These are phyloP conservation scores for Trichopoda pennipes DNA, from an alignment of 2,888 invertebrate species.

Conservation along the genomic window DNA sequence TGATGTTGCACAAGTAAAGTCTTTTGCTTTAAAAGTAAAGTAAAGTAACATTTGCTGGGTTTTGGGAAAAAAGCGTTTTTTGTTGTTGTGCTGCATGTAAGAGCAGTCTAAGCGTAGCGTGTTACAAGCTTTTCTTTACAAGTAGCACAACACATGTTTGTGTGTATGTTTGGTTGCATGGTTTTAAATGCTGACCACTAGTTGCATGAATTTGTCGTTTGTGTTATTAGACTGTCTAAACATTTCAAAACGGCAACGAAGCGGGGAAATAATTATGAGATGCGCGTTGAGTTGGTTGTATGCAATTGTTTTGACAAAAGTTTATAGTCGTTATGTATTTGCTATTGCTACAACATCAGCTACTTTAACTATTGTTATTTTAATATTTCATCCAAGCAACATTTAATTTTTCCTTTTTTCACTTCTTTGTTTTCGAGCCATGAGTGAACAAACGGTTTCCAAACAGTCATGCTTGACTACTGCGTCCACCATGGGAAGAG, in stretches of 20 bases:
- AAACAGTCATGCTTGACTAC: slow-evolving; percentile 62
- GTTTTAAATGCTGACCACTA: slow-evolving; percentile 55
- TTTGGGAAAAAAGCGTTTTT: slow-evolving; percentile 60
- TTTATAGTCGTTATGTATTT: slow-evolving; percentile 29
- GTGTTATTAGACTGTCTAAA: slow-evolving; percentile 71
- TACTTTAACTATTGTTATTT: slow-evolving; percentile 22
- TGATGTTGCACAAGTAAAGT: slow-evolving; percentile 53
- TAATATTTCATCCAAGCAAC: slow-evolving; percentile 12
- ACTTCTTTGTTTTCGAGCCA: slow-evolving; percentile 38
- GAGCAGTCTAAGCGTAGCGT: slow-evolving; percentile 59
- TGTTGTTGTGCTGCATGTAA: slow-evolving; percentile 51
- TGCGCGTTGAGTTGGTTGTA: slow-evolving; percentile 70
- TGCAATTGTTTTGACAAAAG: slow-evolving; percentile 67
- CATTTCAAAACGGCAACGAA: slow-evolving; percentile 71
- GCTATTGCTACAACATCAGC: neutral
- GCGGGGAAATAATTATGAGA: slow-evolving; percentile 72
- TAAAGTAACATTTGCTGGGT: slow-evolving; percentile 38
- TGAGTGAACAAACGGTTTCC: slow-evolving; percentile 47
- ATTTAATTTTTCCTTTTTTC: slow-evolving; percentile 44
- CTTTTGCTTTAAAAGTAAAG: slow-evolving; percentile 10
- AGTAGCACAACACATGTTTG: slow-evolving; percentile 1
- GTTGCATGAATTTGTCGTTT: slow-evolving; percentile 67
- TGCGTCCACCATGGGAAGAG: slow-evolving; percentile 43
- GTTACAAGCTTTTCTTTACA: slow-evolving; percentile 53
- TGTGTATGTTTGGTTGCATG: neutral